Evolutionary conservation across 2,888 invertebrate genomes (phyloP).

Genomic region (Sphaerophoria rueppellii): DNA sequence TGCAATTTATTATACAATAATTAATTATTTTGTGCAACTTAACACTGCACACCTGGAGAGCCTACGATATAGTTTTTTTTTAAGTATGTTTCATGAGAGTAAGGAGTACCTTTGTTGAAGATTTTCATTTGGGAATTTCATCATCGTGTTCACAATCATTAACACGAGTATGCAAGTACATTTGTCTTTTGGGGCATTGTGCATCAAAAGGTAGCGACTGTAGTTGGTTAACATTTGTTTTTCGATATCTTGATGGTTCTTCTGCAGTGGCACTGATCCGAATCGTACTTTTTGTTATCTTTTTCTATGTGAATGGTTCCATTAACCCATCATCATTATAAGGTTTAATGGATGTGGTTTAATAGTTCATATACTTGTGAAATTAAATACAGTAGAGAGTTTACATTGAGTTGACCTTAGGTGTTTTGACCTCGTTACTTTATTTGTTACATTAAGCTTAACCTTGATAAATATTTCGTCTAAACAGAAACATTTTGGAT

Average conservation of each 20-base stretch:
- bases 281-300: background rate
- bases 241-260: constrained; percentile 4
- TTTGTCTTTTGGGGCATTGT: constrained; percentile 26
- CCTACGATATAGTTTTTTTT: constrained; percentile 16
- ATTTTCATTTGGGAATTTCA: constrained; percentile 53
- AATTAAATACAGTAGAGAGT: background rate
- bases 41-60: constrained; percentile 57
- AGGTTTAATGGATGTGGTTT: background rate
- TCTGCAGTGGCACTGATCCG: constrained; percentile 3
- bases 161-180: constrained; percentile 21
- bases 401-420: constrained; percentile 18
- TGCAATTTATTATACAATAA: constrained; percentile 38
- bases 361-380: background rate
- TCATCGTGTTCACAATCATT: constrained; percentile 53
- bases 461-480: too few species aligned
- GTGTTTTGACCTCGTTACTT: too few species aligned
- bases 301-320: constrained; percentile 13
- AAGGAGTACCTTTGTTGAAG: constrained; percentile 9
- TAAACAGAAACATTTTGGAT: too few species aligned
- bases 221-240: constrained; percentile 4
- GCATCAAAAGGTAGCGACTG: constrained; percentile 3
- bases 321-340: constrained; percentile 29
- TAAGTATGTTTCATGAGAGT: background rate
- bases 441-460: too few species aligned
- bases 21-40: constrained; percentile 65